Conservation (phyloP, 2,113 vertebrate genomes). For the Sapajus apella region DNA sequence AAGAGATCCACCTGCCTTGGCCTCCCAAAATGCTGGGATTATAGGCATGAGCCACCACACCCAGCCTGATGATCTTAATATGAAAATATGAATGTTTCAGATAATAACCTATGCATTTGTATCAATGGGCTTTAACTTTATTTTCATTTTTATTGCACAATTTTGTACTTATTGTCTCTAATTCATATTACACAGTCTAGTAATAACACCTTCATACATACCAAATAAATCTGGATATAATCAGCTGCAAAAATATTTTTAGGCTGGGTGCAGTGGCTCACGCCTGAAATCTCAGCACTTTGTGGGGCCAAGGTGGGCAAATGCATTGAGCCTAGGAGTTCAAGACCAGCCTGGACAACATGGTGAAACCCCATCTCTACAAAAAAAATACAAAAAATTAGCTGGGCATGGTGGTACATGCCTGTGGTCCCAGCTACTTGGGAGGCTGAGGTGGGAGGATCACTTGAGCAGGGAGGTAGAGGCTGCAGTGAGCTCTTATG, state of each 20-base stretch:
- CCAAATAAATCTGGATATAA: conserved; percentile 3
- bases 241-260: not conserved
- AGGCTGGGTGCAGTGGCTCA: not conserved
- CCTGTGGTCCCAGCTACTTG: no score
- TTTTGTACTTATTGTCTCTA: conserved; percentile 26
- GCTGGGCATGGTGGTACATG: no score
- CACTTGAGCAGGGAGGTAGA: no score
- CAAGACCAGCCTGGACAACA: no score
- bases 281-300: no score
- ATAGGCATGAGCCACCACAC: not conserved
- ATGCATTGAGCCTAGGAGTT: no score
- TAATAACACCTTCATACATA: not conserved
- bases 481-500: no score
- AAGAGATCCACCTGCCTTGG: not conserved
- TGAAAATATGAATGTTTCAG: conserved; percentile 46
- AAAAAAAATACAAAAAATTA: no score
- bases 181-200: not conserved
- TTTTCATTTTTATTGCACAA: not conserved
- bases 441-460: no score
- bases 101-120: conserved; percentile 6
- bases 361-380: no score
- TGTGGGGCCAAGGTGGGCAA: no score
- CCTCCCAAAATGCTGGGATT: not conserved
- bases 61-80: not conserved
- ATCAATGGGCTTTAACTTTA: conserved; percentile 19